phyloP scores from a whole-genome alignment of 2,888 invertebrate species.

The Lepas anatifera region DNA sequence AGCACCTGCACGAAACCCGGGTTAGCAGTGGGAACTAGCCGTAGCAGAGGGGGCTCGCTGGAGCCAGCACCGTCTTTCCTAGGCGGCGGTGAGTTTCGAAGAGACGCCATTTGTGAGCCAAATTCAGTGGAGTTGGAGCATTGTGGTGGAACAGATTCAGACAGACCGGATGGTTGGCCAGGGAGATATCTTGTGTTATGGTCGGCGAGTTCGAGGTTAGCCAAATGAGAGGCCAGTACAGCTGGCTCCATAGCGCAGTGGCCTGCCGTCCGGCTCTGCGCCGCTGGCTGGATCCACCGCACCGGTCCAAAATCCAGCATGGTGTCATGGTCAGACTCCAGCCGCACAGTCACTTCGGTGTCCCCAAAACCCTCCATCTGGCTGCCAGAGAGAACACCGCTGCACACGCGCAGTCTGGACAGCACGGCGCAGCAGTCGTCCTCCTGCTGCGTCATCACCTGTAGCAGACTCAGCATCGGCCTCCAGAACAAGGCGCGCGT shows the following conservation, averaged over 20 bases:
- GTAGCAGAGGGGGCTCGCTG: not conserved
- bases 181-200: too few relatives aligned
- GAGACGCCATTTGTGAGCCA: too few relatives aligned
- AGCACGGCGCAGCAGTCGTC: not conserved
- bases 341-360: not conserved
- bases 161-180: too few relatives aligned
- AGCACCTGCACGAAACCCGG: not conserved
- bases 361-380: constrained; percentile 4
- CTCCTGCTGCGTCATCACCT: not conserved
- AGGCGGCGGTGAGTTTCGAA: too few relatives aligned
- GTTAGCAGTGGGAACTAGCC: not conserved
- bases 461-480: not conserved
- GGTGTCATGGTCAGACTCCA: not conserved
- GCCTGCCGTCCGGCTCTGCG: too few relatives aligned
- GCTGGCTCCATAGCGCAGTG: too few relatives aligned
- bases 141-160: too few relatives aligned
- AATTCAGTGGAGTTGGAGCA: too few relatives aligned
- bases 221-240: too few relatives aligned
- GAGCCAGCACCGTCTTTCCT: too few relatives aligned
- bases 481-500: not conserved
- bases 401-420: not conserved
- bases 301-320: not conserved
- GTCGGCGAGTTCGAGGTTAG: too few relatives aligned
- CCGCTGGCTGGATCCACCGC: too few relatives aligned
- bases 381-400: not conserved